Evolutionary conservation across 2,113 vertebrate species (phyloP).

Genomic region (Paralichthys olivaceus): DNA sequence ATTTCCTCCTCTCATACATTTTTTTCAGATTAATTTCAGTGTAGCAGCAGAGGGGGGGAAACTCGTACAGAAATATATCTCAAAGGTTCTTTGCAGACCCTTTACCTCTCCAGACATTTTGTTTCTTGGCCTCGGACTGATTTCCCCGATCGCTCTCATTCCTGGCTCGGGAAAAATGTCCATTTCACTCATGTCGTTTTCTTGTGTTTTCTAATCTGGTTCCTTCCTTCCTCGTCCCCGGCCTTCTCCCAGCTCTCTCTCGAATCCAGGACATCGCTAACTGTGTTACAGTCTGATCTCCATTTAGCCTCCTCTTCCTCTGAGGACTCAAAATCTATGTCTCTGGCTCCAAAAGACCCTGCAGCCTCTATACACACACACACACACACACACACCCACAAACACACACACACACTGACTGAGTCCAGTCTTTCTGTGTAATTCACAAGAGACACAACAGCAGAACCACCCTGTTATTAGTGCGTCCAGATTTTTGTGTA

Average conservation of each 20-base stretch:
- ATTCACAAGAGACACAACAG: slow-evolving; percentile 32
- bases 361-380: slow-evolving; percentile 1
- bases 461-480: slow-evolving; percentile 34
- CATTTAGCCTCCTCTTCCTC: slow-evolving; percentile 55
- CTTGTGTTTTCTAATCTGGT: slow-evolving; percentile 6
- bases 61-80: not conserved
- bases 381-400: slow-evolving; percentile 12
- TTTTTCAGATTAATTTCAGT: slow-evolving; percentile 24
- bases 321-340: slow-evolving; percentile 50
- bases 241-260: slow-evolving; percentile 4
- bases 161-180: slow-evolving; percentile 1
- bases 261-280: slow-evolving; percentile 50
- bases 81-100: not conserved
- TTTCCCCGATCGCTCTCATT: slow-evolving; percentile 6
- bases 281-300: slow-evolving; percentile 45
- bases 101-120: not conserved
- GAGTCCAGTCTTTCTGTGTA: slow-evolving; percentile 32
- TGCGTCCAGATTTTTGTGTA: slow-evolving; percentile 1
- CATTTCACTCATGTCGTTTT: slow-evolving; percentile 2
- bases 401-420: slow-evolving; percentile 16
- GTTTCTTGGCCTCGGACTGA: not conserved
- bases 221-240: slow-evolving; percentile 9
- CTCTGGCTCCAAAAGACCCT: slow-evolving; percentile 30
- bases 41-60: not conserved
- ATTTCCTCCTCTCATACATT: slow-evolving; percentile 39